Evolutionary conservation across 2,888 invertebrate species (phyloP).

Genomic region (Parascotia fuliginaria): DNA sequence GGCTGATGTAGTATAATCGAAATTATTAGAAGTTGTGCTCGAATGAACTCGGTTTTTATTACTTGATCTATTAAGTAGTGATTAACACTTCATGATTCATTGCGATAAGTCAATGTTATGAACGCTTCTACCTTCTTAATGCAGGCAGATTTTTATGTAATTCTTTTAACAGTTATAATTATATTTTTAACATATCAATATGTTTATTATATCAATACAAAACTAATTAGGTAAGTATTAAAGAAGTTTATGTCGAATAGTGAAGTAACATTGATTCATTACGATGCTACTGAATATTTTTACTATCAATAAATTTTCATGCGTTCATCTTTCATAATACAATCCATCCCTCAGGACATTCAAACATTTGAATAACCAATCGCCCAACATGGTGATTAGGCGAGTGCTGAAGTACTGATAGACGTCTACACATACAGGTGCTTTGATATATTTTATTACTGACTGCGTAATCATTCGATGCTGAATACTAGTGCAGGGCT

Average conservation of each 20-base stretch:
- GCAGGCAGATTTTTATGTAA: too few relatives aligned
- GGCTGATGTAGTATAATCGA: not conserved
- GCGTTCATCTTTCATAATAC: conserved; percentile 18
- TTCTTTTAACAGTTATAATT: too few relatives aligned
- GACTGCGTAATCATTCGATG: conserved; percentile 10
- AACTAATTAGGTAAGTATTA: too few relatives aligned
- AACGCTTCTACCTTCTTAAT: too few relatives aligned
- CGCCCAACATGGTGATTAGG: conserved; percentile 27
- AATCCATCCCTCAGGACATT: conserved; percentile 36
- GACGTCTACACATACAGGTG: conserved; percentile 18
- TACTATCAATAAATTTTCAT: not conserved
- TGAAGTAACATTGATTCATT: too few relatives aligned
- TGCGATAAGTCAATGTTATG: not conserved
- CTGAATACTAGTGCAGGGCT: conserved; percentile 7
- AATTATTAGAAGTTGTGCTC: not conserved
- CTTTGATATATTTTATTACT: conserved; percentile 29
- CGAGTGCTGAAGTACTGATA: conserved; percentile 32
- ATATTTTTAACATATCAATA: too few relatives aligned
- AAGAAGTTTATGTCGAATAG: too few relatives aligned
- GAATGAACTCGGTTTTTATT: not conserved
- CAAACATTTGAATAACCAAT: conserved; percentile 45
- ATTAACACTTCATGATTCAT: conserved; percentile 1
- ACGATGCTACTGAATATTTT: too few relatives aligned
- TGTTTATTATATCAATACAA: too few relatives aligned
- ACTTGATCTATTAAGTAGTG: not conserved